Base-by-base conservation (phyloP, 2,797 vertebrate species). In the Garrulus glandarius region DNA sequence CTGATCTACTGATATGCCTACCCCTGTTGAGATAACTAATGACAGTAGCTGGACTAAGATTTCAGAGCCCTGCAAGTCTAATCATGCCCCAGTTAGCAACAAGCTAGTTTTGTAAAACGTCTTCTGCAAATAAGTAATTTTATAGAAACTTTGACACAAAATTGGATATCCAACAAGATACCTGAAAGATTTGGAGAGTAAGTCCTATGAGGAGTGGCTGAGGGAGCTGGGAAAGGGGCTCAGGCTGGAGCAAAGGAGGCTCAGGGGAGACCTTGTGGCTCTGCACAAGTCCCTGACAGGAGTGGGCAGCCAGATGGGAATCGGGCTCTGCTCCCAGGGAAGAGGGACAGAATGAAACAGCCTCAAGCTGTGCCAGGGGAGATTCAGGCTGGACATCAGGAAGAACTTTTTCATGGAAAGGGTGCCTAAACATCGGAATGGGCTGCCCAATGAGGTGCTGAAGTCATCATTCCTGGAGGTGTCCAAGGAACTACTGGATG, bases 321-420 rank as follows among this genome's bases (percentile, higher is more conserved):
- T 32, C 1, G 0, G 32, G 26, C 15, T 59, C 3, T 78, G 10
- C 18, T 32, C 8, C 15, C 32, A 44, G 19, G 36, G 37, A 71
- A 44, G 32, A 49, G 22, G 32, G 37, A 44, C 22, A 56, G 18
- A 19, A 70, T 3, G 3, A 43, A 36, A 50, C 0, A 1, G 19
- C 4, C 23, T 39, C 11, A 1, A 1, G 13, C 1, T 50, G 19
- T 1, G 13, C 9, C 13, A 24, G 15, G 16, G 11, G 11, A 87
- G 29, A 21, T 1, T n/a, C 20, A 65, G 13, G 20, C 1, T 50
- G 27, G 13, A 37, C 29, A 72, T 37, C 4, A 37, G 11, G 23
- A 71, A 9, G 11, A 79, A 64, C 37, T 64, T 64, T 27, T 29
- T 24, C 19, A 24, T 18, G 20, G 23, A 44, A 50, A n/a, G 7